Conservation (phyloP, 1,140 invertebrate species). For the Asobara japonica region DNA sequence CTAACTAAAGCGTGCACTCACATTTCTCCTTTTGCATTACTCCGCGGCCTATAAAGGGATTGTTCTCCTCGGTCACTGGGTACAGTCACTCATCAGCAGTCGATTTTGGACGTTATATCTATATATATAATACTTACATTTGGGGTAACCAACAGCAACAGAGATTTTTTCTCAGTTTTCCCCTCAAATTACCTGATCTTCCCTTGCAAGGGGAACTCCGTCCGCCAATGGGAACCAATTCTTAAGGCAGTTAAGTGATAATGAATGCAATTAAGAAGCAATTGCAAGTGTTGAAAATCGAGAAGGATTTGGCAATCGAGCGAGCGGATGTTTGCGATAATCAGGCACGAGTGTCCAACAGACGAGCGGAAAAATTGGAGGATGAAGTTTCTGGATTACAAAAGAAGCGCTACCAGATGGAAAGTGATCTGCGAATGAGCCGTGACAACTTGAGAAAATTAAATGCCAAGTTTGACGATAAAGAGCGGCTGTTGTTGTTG, state of each 20-base stretch:
- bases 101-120: constrained; percentile 45
- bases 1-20: constrained; percentile 52
- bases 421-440: constrained; percentile 73
- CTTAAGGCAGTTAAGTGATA: no score
- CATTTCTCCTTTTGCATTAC: constrained; percentile 54
- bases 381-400: constrained; percentile 75
- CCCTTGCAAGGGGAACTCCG: no score
- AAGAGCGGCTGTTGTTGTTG: constrained; percentile 71
- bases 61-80: constrained; percentile 46
- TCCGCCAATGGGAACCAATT: no score
- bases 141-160: no score
- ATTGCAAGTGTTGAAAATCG: constrained; percentile 81
- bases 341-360: constrained; percentile 75
- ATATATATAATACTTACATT: no score
- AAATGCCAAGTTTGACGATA: constrained; percentile 73
- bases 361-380: constrained; percentile 72
- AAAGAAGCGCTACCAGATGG: constrained; percentile 76
- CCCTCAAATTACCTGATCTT: no score
- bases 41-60: constrained; percentile 56
- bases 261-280: constrained; percentile 89
- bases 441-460: constrained; percentile 71
- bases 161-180: no score
- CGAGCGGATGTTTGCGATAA: constrained; percentile 78
- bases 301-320: constrained; percentile 81
- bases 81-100: constrained; percentile 55